Evolutionary conservation across 2,113 vertebrate genomes (phyloP).

Genomic region (Sceloporus undulatus): DNA sequence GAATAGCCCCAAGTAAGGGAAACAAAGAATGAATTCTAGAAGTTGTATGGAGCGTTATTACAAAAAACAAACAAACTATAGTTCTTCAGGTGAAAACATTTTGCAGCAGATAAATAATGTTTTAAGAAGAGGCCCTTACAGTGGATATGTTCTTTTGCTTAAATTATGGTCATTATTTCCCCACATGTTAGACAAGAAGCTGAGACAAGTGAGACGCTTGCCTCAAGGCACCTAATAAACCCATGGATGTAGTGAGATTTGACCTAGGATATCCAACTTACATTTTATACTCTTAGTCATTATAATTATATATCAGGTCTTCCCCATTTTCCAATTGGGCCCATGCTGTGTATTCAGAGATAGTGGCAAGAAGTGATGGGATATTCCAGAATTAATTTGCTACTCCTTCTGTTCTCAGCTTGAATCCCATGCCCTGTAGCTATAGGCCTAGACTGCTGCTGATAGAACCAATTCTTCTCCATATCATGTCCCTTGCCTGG

Average conservation of each 20-base stretch:
- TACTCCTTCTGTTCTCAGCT: constrained; percentile 36
- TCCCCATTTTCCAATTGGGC: background rate
- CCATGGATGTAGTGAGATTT: background rate
- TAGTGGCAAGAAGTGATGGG: background rate
- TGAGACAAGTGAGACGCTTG: background rate
- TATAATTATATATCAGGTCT: background rate
- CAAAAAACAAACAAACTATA: background rate
- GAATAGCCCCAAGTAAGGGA: background rate
- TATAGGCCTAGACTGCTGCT: background rate
- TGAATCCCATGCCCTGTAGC: constrained; percentile 16
- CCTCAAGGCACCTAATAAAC: background rate
- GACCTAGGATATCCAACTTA: background rate
- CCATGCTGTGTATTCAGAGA: constrained; percentile 17
- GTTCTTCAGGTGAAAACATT: background rate
- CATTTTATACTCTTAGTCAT: background rate
- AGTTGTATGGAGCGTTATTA: background rate
- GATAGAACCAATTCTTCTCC: background rate
- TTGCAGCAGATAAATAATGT: background rate
- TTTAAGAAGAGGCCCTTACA: background rate
- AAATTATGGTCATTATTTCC: background rate
- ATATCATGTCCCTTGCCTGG: background rate
- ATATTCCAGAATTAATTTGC: constrained; percentile 25
- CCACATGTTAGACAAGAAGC: background rate
- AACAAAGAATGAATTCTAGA: background rate
- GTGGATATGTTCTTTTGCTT: background rate